Percentiles rank a stretch among this genome's conserved stretches.
Evolutionary conservation across 1,140 invertebrate species (phyloP).

Genomic region (Drosophila varians): DNA sequence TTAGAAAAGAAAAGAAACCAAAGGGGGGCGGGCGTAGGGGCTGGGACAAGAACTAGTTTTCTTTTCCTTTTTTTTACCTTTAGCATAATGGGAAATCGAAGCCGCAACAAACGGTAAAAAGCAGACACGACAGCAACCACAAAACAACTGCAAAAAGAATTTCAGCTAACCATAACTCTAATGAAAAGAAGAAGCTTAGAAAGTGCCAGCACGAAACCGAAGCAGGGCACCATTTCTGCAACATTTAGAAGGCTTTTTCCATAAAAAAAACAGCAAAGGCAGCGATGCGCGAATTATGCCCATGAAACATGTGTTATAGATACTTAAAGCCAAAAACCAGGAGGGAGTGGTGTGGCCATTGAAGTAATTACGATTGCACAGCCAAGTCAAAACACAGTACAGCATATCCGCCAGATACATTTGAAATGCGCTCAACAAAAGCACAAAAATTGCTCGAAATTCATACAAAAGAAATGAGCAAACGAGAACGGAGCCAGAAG

Average conservation of each 20-base stretch:
- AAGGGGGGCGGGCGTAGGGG: slow-evolving; percentile 1
- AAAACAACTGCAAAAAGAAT: slow-evolving; percentile 31
- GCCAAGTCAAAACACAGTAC: slow-evolving; percentile 18
- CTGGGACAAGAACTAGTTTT: slow-evolving; percentile 53
- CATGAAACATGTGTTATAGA: slow-evolving; percentile 50
- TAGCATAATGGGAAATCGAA: slow-evolving; percentile 67
- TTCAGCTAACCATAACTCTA: slow-evolving; percentile 29
- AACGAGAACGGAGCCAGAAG: slow-evolving; percentile 15
- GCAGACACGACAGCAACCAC: slow-evolving; percentile 2
- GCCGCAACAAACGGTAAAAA: slow-evolving; percentile 33
- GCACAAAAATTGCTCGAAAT: slow-evolving; percentile 30
- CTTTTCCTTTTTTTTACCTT: slow-evolving; percentile 33
- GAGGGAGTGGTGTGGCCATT: slow-evolving; percentile 36
- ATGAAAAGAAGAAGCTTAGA: slow-evolving; percentile 52
- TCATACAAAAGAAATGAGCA: slow-evolving; percentile 29
- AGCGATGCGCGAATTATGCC: slow-evolving; percentile 68
- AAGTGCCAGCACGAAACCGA: slow-evolving; percentile 50
- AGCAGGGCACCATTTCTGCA: slow-evolving; percentile 42
- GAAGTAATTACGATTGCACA: slow-evolving; percentile 56
- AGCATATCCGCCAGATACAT: slow-evolving; percentile 38
- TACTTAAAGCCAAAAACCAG: slow-evolving; percentile 32
- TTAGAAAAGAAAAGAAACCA: slow-evolving; percentile 55
- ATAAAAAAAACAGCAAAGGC: slow-evolving; percentile 18
- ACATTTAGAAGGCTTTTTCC: slow-evolving; percentile 43
- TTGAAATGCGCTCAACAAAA: slow-evolving; percentile 37